These are phyloP conservation scores for Rhynchotus rufescens DNA, from an alignment of 2,797 vertebrate genomes.

Conservation along the genomic window DNA sequence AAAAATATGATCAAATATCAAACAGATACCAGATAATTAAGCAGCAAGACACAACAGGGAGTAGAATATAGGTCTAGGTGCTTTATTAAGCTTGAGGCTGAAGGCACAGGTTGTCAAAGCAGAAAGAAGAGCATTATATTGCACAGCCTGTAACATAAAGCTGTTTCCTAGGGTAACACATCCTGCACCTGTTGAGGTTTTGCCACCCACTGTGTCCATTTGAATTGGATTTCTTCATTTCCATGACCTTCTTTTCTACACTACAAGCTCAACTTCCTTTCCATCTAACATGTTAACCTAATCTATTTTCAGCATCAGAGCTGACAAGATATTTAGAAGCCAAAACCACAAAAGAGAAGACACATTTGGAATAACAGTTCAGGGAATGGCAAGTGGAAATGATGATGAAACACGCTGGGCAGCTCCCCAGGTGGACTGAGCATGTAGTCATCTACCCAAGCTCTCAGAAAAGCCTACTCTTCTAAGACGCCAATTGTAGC, in stretches of 20 bases:
- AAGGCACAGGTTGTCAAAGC: slow-evolving; percentile 5
- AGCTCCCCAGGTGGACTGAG: not conserved
- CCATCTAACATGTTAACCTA: not conserved
- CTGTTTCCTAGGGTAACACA: slow-evolving; percentile 51
- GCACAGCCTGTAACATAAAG: slow-evolving; percentile 31
- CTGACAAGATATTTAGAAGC: not conserved
- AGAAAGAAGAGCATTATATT: not conserved
- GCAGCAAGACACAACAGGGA: slow-evolving; percentile 57
- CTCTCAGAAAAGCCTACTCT: not conserved
- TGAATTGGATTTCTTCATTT: not conserved
- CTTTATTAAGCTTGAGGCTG: slow-evolving; percentile 65
- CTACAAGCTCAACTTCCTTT: not conserved
- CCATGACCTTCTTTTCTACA: not conserved
- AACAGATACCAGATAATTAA: slow-evolving; percentile 73
- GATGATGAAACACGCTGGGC: not conserved
- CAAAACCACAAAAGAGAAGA: not conserved
- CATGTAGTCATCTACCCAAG: slow-evolving; percentile 7
- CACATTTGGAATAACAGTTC: not conserved
- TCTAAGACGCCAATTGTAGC: slow-evolving; percentile 27
- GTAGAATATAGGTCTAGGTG: slow-evolving; percentile 53
- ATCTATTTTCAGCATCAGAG: not conserved
- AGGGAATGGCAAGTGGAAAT: not conserved
- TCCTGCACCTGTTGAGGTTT: slow-evolving; percentile 51
- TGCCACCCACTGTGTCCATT: slow-evolving; percentile 3
- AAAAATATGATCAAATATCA: slow-evolving; percentile 72